Evolutionary conservation across 2,888 invertebrate genomes (phyloP), one percentile per base, ranked within the genome.

Genomic region (Brenthis daphne): DNA sequence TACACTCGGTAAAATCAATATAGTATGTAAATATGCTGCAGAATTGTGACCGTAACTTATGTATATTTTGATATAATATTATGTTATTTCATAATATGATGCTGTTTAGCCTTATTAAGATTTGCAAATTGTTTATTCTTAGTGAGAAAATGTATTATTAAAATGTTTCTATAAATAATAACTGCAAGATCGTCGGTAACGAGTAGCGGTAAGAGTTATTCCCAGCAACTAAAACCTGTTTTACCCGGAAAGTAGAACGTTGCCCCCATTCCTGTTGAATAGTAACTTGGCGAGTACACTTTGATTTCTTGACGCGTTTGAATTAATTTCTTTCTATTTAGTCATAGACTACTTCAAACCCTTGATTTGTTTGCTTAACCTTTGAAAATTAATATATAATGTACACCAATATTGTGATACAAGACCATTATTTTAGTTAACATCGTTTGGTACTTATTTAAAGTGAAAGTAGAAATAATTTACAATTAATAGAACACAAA

Each of bases 221-320:
- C 71, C 71, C 65, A 69, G 68, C 71, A 63, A 68, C 71, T 57
- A 71, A 71, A 88, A 90, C 90, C 87, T 83, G 90, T 89, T 89
- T 75, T 68, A 74, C 77, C 78, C 85, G 81, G 85, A 84, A 90
- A 89, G 88, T 90, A 81, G 90, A 87, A 82, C 89, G 81, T 82
- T 87, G 90, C 84, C 88, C 91, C 79, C 89, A 85, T 89, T 86
- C 85, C 82, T 81, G 82, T 74, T 79, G 74, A 80, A 83, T 81
- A 74, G 73, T 73, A 66, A 68, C 63, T 66, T 69, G 68, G 68
- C 68, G 66, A 64, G 71, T 71, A 68, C 71, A 64, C 63, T 71
- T 71, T 71, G 85, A 85, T 86, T 86, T 86, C 88, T 87, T 85
- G 84, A 79, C 79, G 77, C 79, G 75, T 79, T 76, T 71, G 74